Evolutionary conservation across 2,113 vertebrate genomes (phyloP), one percentile per base, ranked within the genome.

Genomic region (Orthonyx spaldingii): DNA sequence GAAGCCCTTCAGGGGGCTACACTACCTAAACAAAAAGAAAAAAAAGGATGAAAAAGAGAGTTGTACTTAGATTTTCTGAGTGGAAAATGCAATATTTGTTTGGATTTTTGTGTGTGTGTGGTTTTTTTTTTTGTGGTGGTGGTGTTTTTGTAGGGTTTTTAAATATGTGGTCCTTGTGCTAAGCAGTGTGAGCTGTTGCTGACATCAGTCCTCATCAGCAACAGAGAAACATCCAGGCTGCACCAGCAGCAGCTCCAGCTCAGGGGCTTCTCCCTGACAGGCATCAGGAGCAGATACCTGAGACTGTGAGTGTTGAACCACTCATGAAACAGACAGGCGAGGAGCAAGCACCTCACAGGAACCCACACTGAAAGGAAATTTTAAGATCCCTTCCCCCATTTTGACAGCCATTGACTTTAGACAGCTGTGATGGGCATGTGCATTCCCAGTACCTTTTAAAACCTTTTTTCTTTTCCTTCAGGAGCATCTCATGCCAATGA

Each of bases 291-390:
- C 69, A 60, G 50, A 15, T 28, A n/a, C 24, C 13, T 55, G 14
- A 53, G 53, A 30, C 19, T 47, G n/a, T 27, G 32, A n/a, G 50
- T 57, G 68, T 2, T 53, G 83, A 85, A 92, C n/a, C n/a, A n/a
- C n/a, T n/a, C n/a, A n/a, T n/a, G n/a, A n/a, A n/a, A n/a, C 18
- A 91, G 69, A 32, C 30, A 63, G 65, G 28, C 0, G 1, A 52
- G 56, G 44, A 89, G 23, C 30, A 75, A 47, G 33, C 0, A 13
- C 32, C 70, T 63, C 33, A 4, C 42, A 63, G 78, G 41, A 91
- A 7, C 57, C 16, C 28, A 27, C 65, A 28, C 2, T 6, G 19
- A 63, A 89, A 84, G 37, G 59, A 69, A 53, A 28, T 42, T 26
- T 33, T 30, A 47, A 78, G 56, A 55, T 78, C 19, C 9, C 39